Conservation (phyloP, 2,113 vertebrate genomes). For the Tyto alba region DNA sequence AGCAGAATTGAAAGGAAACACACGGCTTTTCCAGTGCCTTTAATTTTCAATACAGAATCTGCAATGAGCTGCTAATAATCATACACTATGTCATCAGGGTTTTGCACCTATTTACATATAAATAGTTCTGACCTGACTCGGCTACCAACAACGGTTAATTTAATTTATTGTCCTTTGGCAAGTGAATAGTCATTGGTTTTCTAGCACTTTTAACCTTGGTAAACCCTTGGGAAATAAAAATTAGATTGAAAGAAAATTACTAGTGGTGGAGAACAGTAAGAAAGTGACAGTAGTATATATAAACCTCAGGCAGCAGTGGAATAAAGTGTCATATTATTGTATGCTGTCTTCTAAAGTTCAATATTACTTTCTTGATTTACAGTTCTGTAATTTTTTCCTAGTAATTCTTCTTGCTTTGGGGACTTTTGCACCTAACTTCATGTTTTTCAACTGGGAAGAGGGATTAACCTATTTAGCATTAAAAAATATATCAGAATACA, state of each 20-base stretch:
- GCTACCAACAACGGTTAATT: constrained; percentile 73
- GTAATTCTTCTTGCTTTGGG: constrained; percentile 39
- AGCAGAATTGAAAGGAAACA: neutral
- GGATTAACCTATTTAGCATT: constrained; percentile 34
- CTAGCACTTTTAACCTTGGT: constrained; percentile 78
- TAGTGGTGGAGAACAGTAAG: constrained; percentile 73
- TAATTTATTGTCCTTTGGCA: constrained; percentile 78
- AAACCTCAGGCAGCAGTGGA: constrained; percentile 71
- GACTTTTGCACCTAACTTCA: constrained; percentile 27
- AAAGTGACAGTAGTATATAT: constrained; percentile 81
- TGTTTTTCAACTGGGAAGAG: constrained; percentile 41
- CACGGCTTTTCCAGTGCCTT: constrained; percentile 23
- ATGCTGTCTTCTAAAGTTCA: constrained; percentile 69
- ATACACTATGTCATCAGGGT: constrained; percentile 46
- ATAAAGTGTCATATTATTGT: constrained; percentile 75
- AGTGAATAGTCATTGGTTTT: constrained; percentile 75
- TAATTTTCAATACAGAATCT: constrained; percentile 41
- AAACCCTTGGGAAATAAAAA: constrained; percentile 82
- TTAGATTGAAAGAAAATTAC: constrained; percentile 83
- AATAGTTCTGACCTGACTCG: constrained; percentile 71
- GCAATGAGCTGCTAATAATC: constrained; percentile 66
- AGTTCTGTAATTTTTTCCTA: constrained; percentile 38
- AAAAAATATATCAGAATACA: neutral
- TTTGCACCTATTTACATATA: constrained; percentile 77
- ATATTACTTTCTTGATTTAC: constrained; percentile 76